Conservation (phyloP, 2,113 vertebrate genomes). For the Neodon shergylaensis region DNA sequence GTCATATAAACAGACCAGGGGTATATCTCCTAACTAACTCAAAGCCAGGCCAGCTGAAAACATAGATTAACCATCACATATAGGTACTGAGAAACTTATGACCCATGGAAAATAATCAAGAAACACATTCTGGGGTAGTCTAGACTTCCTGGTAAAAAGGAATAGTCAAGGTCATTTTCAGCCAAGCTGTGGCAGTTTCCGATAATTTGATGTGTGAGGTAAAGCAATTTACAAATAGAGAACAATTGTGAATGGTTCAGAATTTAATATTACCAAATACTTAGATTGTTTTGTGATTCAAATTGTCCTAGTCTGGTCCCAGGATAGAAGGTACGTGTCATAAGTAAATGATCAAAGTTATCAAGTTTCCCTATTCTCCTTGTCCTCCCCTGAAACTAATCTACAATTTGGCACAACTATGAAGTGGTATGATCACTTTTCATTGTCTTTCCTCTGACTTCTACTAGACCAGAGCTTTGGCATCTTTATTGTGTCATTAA, state of each 20-base stretch:
- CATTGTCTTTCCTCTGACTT: not conserved
- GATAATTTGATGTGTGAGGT: not conserved
- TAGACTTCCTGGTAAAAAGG: not conserved
- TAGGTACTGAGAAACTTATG: not conserved
- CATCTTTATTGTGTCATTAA: constrained; percentile 60
- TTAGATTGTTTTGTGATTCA: not conserved
- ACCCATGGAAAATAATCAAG: not conserved
- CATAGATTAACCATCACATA: not conserved
- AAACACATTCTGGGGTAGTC: not conserved
- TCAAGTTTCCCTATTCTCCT: not conserved
- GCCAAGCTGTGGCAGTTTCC: not conserved
- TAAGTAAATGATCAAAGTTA: not conserved
- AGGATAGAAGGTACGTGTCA: not conserved
- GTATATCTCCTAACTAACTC: not conserved
- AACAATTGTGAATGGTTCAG: not conserved
- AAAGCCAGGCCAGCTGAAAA: not conserved
- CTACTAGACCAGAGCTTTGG: constrained; percentile 31
- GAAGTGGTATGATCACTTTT: not conserved
- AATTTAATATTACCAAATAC: not conserved
- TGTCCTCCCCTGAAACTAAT: not conserved
- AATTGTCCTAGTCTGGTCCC: not conserved
- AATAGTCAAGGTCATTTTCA: not conserved
- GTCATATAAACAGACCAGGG: not conserved
- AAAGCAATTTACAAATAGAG: not conserved
- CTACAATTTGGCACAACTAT: rapidly evolving